Percentiles rank a stretch among this genome's conserved stretches.
These are phyloP conservation scores for Apocrypta bakeri DNA, from an alignment of 1,140 invertebrate species.

Conservation along the genomic window DNA sequence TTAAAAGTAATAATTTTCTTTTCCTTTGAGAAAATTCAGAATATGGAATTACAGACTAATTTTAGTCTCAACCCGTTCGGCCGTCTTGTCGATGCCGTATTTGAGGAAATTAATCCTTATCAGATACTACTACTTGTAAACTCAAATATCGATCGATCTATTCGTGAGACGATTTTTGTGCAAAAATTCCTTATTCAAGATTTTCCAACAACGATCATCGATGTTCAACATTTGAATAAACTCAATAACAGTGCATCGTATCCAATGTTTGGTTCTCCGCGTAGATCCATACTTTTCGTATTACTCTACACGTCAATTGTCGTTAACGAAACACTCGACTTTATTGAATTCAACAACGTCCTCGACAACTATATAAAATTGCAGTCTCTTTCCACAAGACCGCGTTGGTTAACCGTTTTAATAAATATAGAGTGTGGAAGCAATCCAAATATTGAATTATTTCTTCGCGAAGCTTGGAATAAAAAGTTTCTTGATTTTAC, in stretches of 20 bases:
- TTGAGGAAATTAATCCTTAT: background rate
- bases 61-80: background rate
- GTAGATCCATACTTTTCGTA: background rate
- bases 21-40: background rate
- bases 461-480: constrained; percentile 5
- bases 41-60: background rate
- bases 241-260: background rate
- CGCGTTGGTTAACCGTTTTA: background rate
- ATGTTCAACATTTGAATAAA: background rate
- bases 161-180: background rate
- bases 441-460: background rate
- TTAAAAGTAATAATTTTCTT: background rate
- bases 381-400: background rate
- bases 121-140: background rate
- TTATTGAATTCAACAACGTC: background rate
- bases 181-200: background rate
- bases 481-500: background rate
- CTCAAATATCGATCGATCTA: background rate
- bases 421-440: background rate
- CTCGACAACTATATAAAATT: background rate
- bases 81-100: background rate
- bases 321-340: background rate
- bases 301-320: background rate
- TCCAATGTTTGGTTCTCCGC: background rate
- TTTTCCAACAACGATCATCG: background rate